phyloP scores from a whole-genome alignment of 2,888 invertebrate species.

The Camponotus fellah region DNA sequence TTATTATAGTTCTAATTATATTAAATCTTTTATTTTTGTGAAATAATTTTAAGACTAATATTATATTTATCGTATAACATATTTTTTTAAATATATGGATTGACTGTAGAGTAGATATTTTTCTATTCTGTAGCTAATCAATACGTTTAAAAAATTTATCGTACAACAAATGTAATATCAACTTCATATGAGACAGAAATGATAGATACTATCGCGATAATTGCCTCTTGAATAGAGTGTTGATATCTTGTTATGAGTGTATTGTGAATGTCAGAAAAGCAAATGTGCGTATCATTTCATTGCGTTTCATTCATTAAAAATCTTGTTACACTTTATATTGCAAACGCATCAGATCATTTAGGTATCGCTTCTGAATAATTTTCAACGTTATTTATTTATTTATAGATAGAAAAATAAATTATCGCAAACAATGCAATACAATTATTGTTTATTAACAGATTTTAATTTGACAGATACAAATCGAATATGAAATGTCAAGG shows the following conservation, averaged over 20 bases:
- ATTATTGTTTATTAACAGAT: background rate
- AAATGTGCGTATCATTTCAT: background rate
- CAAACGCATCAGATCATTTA: slow-evolving; percentile 23
- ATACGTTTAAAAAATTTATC: too few relatives aligned
- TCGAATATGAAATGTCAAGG: background rate
- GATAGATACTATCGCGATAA: background rate
- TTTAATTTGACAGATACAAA: background rate
- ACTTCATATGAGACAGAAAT: background rate
- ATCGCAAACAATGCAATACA: background rate
- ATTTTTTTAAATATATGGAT: too few relatives aligned
- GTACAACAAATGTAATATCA: too few relatives aligned
- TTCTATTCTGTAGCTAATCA: too few relatives aligned
- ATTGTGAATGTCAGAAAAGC: slow-evolving; percentile 16
- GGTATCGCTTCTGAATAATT: background rate
- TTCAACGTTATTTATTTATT: background rate
- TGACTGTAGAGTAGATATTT: too few relatives aligned
- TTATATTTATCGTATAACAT: too few relatives aligned
- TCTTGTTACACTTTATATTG: background rate
- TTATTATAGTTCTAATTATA: background rate
- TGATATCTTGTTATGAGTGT: slow-evolving; percentile 16
- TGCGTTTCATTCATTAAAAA: background rate
- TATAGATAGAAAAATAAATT: background rate
- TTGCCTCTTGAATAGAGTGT: background rate
- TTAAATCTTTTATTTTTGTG: background rate
- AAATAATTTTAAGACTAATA: background rate